Base-by-base conservation (phyloP, 2,797 vertebrate species). In the Chloroceryle inda region DNA sequence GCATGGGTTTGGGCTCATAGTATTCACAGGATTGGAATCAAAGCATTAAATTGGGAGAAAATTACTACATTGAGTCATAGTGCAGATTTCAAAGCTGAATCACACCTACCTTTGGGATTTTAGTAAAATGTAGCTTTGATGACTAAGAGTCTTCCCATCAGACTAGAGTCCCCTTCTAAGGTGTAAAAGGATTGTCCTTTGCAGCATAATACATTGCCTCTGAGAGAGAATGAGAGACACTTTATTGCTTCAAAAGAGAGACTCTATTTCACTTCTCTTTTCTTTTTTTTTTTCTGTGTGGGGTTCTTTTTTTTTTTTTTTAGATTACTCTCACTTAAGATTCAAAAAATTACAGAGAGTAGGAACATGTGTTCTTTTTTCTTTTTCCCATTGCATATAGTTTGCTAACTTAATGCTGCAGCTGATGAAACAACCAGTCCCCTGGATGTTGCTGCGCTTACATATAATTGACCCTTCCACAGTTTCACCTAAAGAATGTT, bases 111-210 rank as follows among this genome's bases (percentile, higher is more conserved):
- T 95, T 94, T 77, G 38, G 63, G 61, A 79, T 78, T 93, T 88
- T 88, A 73, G 47, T 94, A 95, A 97, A 97, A 96, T 49, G 50
- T 78, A 93, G 6, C 55, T 96, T 96, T 94, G 87, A 52, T 88
- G 67, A 44, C 52, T 90, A 55, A 47, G 35, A 89, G 24, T 79
- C 89, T 96, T 95, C 53, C 33, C 74, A 92, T 78, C 72, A 83
- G 71, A 75, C 33, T 92, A 69, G 52, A 83, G 75, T 45, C 42
- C 26, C 92, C 61, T 95, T 97, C 75, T 88, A 67, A 91, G 79
- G 50, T 94, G 20, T 91, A 81, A 85, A 92, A 92, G 40, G 38
- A 74, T 76, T 96, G 89, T 94, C 87, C 91, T 91, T 82, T 96
- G 35, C 19, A 67, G 94, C 91, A 93, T 88, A 87, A 88, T 75